Percentiles rank a stretch among this genome's conserved stretches.
Evolutionary conservation across 1,140 invertebrate species (phyloP).

Genomic region (Zelostemma sp.): DNA sequence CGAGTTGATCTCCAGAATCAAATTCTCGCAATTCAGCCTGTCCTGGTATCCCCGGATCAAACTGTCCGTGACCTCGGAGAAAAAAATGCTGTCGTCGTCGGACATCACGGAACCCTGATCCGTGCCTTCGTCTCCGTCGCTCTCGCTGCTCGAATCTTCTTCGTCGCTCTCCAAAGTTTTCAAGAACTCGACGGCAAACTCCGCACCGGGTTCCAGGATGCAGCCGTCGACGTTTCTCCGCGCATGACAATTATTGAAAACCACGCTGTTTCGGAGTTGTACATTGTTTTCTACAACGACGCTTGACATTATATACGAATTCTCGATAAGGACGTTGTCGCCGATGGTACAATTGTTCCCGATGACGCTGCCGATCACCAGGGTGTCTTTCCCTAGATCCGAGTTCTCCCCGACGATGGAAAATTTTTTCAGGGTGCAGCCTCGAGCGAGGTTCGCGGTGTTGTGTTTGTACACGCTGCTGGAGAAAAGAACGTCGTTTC

Average conservation of each 20-base stretch:
- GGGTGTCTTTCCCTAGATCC: conserved; percentile 73
- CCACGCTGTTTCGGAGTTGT: conserved; percentile 75
- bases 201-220: conserved; percentile 59
- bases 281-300: conserved; percentile 72
- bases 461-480: conserved; percentile 77
- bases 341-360: conserved; percentile 84
- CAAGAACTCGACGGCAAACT: conserved; percentile 58
- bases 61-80: conserved; percentile 91
- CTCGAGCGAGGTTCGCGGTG: conserved; percentile 78
- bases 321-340: conserved; percentile 77
- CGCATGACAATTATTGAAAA: conserved; percentile 73
- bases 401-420: conserved; percentile 62
- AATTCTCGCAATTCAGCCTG: conserved; percentile 87
- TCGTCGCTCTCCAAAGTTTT: conserved; percentile 34
- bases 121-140: conserved; percentile 72
- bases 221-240: conserved; percentile 69
- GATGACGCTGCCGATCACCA: conserved; percentile 79
- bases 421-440: conserved; percentile 69
- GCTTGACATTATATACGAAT: conserved; percentile 52
- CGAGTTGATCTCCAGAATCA: conserved; percentile 96
- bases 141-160: conserved; percentile 23
- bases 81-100: conserved; percentile 86
- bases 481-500: conserved; percentile 71
- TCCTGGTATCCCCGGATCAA: conserved; percentile 88
- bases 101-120: conserved; percentile 73